Evolutionary conservation across 2,888 invertebrate species (phyloP), one percentile per base, ranked within the genome.

Genomic region (Tipula lateralis): DNA sequence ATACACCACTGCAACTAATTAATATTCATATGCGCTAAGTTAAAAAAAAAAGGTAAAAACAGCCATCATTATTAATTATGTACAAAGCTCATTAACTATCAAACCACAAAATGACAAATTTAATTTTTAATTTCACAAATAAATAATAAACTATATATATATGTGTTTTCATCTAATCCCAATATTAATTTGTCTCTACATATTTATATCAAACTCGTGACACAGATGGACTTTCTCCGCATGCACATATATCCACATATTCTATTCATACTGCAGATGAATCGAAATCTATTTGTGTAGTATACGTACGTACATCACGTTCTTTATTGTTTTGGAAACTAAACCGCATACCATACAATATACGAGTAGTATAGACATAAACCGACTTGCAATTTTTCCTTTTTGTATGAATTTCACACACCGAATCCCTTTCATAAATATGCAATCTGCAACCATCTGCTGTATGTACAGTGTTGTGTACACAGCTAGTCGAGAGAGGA

Each of bases 201-300:
- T 66, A 66, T 66, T 66, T 66, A 66, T 66, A 66, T 24, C 66
- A 66, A 19, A 66, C n/a, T 66, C 66, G 66, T 66, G 66, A 66
- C 66, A 66, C 66, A 66, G 9, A 66, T 66, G 66, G 66, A 66
- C 66, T 66, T 66, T 66, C 66, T 66, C 66, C 66, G 66, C 12
- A 66, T 12, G 24, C 24, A 66, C 24, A 12, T 66, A 24, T 24
- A 66, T 50, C n/a, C 7, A 9, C 9, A 1, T 9, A 66, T 66
- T 19, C 66, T 13, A 66, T 66, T 66, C 66, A 66, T 66, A 12
- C 24, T 7, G 39, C 39, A 3, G 39, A 66, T 66, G 24, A 66
- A 66, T 24, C 66, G 66, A 66, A 66, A 66, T 66, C 66, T 66
- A 66, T 66, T 66, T 66, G 66, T 19, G 66, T 24, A 66, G 66